Percentiles rank a stretch among this genome's conserved stretches.
Conservation (phyloP, 2,797 vertebrate species). For the Sparidentex hasta region DNA sequence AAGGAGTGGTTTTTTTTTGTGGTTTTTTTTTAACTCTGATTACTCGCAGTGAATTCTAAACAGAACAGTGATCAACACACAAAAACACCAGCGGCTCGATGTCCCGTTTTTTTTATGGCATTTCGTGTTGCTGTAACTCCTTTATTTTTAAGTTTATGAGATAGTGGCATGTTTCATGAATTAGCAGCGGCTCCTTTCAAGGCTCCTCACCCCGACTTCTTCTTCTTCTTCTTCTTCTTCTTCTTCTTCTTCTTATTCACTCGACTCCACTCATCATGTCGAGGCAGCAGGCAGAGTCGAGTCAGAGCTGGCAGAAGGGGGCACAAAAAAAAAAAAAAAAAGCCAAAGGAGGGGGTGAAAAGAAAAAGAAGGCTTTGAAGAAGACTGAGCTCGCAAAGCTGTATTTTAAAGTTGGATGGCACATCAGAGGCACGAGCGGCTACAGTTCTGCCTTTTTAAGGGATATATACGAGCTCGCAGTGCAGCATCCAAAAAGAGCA, state of each 20-base stretch:
- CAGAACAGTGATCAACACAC: slow-evolving; percentile 37
- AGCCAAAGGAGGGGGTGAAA: slow-evolving; percentile 6
- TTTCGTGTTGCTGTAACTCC: slow-evolving; percentile 15
- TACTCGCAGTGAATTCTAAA: slow-evolving; percentile 62
- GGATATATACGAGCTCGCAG: slow-evolving; percentile 36
- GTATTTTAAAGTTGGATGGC: slow-evolving; percentile 76
- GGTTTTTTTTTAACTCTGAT: slow-evolving; percentile 52
- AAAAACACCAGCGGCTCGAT: slow-evolving; percentile 32
- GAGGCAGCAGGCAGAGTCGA: slow-evolving; percentile 47
- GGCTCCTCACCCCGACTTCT: slow-evolving; percentile 45
- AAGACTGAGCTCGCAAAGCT: slow-evolving; percentile 63
- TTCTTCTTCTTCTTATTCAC: slow-evolving; percentile 8
- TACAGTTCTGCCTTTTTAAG: slow-evolving; percentile 57
- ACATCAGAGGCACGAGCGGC: slow-evolving; percentile 70
- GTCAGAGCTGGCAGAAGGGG: slow-evolving; percentile 45
- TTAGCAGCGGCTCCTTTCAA: slow-evolving; percentile 39
- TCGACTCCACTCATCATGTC: slow-evolving; percentile 49
- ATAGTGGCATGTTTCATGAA: slow-evolving; percentile 39
- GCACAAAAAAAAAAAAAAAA: slow-evolving; percentile 1
- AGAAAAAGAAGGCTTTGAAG: slow-evolving; percentile 70
- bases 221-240: slow-evolving; percentile 10
- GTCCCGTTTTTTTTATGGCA: slow-evolving; percentile 12
- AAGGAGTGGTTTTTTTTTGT: slow-evolving; percentile 49
- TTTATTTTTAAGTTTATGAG: slow-evolving; percentile 11
- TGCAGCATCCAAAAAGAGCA: slow-evolving; percentile 55